Conservation (phyloP, 2,888 invertebrate species). For the Hoplodrina blanda region DNA sequence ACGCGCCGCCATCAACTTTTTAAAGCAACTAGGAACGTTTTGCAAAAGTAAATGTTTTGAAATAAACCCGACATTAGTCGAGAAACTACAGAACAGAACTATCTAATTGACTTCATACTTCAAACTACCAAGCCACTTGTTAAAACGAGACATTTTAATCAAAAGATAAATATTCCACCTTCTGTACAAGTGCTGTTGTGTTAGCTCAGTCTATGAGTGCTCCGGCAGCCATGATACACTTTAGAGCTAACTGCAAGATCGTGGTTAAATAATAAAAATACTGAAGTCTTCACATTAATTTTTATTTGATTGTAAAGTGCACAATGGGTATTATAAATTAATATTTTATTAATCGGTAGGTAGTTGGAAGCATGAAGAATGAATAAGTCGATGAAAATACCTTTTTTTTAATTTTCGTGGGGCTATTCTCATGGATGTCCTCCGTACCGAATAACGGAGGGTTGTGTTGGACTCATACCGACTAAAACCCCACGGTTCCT, state of each 20-base stretch:
- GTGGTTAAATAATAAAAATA: slow-evolving; percentile 26
- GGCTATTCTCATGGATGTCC: too few relatives aligned
- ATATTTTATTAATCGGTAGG: too few relatives aligned
- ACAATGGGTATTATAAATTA: too few relatives aligned
- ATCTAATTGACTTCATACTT: slow-evolving; percentile 12
- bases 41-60: too few relatives aligned
- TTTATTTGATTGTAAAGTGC: background rate
- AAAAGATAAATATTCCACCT: slow-evolving; percentile 17
- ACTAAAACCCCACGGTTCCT: too few relatives aligned
- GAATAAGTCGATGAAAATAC: too few relatives aligned
- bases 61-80: background rate
- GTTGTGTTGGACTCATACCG: too few relatives aligned
- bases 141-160: slow-evolving; percentile 19
- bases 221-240: slow-evolving; percentile 24
- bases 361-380: too few relatives aligned
- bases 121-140: background rate
- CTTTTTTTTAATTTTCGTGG: too few relatives aligned
- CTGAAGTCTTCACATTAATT: background rate
- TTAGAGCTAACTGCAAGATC: slow-evolving; percentile 46
- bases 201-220: slow-evolving; percentile 21
- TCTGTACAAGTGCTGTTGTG: slow-evolving; percentile 9
- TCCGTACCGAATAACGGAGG: too few relatives aligned
- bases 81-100: background rate
- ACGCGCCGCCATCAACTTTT: too few relatives aligned
- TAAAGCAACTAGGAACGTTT: too few relatives aligned